Conservation (phyloP, 2,113 vertebrate species). For the Ictidomys tridecemlineatus region DNA sequence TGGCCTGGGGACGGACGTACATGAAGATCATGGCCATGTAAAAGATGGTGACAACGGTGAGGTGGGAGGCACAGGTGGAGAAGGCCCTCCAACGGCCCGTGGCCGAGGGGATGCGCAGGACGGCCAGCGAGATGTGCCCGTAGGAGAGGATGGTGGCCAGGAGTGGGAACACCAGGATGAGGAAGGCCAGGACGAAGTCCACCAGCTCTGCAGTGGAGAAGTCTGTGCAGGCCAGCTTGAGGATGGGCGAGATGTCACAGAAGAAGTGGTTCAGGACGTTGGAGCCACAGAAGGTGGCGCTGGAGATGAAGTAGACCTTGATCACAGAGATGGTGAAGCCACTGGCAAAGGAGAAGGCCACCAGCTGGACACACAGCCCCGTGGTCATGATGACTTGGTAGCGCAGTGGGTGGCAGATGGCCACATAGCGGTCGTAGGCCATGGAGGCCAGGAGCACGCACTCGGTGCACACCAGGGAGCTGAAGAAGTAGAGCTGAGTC, state of each 20-base stretch:
- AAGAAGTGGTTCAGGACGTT: conserved; percentile 83
- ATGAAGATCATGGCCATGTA: conserved; percentile 80
- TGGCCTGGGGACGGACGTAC: conserved; percentile 77
- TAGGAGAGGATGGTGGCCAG: conserved; percentile 77
- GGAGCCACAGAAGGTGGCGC: conserved; percentile 75
- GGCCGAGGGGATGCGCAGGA: conserved; percentile 75
- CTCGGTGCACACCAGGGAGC: conserved; percentile 77
- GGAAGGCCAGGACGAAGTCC: conserved; percentile 80
- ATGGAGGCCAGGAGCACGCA: conserved; percentile 72
- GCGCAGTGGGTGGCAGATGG: conserved; percentile 64
- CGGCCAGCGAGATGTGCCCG: conserved; percentile 64
- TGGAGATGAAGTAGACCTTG: conserved; percentile 79
- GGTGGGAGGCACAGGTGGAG: conserved; percentile 82
- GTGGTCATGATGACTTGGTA: conserved; percentile 69
- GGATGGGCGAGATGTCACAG: conserved; percentile 83
- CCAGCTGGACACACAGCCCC: conserved; percentile 23
- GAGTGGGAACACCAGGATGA: conserved; percentile 79
- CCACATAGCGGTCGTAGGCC: conserved; percentile 61
- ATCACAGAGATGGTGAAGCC: conserved; percentile 73
- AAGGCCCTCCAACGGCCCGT: conserved; percentile 69
- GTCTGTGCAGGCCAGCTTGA: conserved; percentile 82
- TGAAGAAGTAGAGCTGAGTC: conserved; percentile 83
- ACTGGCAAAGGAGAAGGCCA: conserved; percentile 64
- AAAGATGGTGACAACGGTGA: conserved; percentile 79
- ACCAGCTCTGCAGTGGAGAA: conserved; percentile 64